phyloP scores from a whole-genome alignment of 2,888 invertebrate species.

The Antheraea yamamai region DNA sequence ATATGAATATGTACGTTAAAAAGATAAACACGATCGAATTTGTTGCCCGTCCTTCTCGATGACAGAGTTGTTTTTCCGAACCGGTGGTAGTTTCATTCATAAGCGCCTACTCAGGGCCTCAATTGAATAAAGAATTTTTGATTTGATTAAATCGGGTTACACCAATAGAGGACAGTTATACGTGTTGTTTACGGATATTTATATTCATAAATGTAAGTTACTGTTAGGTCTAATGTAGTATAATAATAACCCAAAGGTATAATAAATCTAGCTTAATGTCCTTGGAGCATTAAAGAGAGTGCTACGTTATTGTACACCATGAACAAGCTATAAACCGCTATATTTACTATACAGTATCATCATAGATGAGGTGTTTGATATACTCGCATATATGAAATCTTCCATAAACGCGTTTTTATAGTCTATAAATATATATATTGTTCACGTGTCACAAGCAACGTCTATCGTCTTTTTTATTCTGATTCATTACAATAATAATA shows the following conservation, averaged over 20 bases:
- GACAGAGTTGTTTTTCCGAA: too few species aligned
- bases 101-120: too few species aligned
- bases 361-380: neutral
- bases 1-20: too few species aligned
- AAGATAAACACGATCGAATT: too few species aligned
- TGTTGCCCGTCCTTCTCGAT: too few species aligned
- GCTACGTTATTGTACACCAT: neutral
- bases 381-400: neutral
- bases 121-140: too few species aligned
- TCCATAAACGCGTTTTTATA: neutral
- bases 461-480: too few species aligned
- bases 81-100: too few species aligned
- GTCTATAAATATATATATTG: neutral
- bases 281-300: slow-evolving; percentile 9
- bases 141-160: neutral
- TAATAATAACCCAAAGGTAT: slow-evolving; percentile 4
- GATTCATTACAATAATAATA: too few species aligned
- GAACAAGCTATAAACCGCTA: slow-evolving; percentile 9
- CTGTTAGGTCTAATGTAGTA: slow-evolving; percentile 1
- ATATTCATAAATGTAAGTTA: neutral
- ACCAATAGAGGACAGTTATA: neutral
- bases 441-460: neutral
- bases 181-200: neutral
- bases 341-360: neutral
- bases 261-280: slow-evolving; percentile 14